Evolutionary conservation across 2,888 invertebrate species (phyloP), one percentile per base, ranked within the genome.

Genomic region (Nomada ruficornis): DNA sequence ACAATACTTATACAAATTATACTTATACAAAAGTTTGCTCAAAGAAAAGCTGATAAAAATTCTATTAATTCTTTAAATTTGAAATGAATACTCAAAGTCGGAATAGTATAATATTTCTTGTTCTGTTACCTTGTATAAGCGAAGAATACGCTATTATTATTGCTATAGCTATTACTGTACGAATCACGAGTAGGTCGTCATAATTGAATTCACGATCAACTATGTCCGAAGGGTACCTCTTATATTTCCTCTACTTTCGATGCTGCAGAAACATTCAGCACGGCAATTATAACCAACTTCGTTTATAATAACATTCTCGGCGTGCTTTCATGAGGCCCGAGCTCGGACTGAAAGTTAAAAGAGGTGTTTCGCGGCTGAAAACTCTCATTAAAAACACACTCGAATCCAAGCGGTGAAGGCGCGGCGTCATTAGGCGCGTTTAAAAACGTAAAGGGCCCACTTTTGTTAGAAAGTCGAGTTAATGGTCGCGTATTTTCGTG

Each of bases 301-400:
- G 68, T 64, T 68, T 72, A 60, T 76, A 81, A 71, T 55, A 68
- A 36, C 54, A 55, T 71, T 68, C 57, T 52, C 5, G 1, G 18
- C 50, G 55, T 26, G 67, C 63, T 63, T 47, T 59, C 74, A 50
- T n/a, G 59, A 47, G 44, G 62, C 4, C 26, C 57, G 26, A 50
- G 11, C 47, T 10, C 55, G 55, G 9, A 26, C 18, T 29, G 72
- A 42, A 70, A 65, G 65, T 69, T 65, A 73, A 82, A 77, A 77
- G 77, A 74, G 71, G 29, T 36, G 47, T 44, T 76, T 55, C 64
- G 76, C 64, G 76, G 60, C 29, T 75, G 75, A 74, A 80, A 75
- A 75, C 75, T 68, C 69, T 81, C 82, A 62, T 82, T 82, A 82
- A 82, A 82, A 82, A 77, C 67, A 59, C 81, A 44, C 76, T 82